phyloP scores from a whole-genome alignment of 2,888 invertebrate species.

The Colostygia pectinataria region DNA sequence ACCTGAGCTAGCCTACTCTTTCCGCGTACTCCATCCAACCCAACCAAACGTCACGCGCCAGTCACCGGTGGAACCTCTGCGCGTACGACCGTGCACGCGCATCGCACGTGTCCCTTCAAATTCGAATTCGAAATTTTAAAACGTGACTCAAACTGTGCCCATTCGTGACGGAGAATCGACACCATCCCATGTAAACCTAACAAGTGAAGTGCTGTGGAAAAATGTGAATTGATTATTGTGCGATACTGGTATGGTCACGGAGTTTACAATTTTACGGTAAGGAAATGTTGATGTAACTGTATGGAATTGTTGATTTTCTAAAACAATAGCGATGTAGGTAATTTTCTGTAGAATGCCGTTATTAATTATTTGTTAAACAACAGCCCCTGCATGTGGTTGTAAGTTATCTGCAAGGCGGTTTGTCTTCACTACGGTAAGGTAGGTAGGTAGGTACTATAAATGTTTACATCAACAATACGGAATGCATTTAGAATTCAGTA shows the following conservation, averaged over 20 bases:
- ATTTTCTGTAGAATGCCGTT: constrained; percentile 11
- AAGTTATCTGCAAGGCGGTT: constrained; percentile 8
- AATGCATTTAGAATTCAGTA: constrained; percentile 18
- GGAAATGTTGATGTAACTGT: constrained; percentile 50
- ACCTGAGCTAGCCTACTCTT: constrained; percentile 46
- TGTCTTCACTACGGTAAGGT: constrained; percentile 8
- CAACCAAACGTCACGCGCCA: constrained; percentile 52
- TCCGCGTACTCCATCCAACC: constrained; percentile 30
- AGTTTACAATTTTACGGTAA: constrained; percentile 68
- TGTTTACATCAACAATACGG: constrained; percentile 24
- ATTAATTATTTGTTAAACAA: constrained; percentile 12
- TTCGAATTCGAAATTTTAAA: constrained; percentile 52
- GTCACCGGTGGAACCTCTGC: constrained; percentile 59
- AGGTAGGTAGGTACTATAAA: no score
- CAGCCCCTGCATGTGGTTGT: constrained; percentile 1
- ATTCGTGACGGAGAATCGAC: constrained; percentile 50
- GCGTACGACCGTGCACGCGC: constrained; percentile 54
- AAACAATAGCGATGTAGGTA: constrained; percentile 23
- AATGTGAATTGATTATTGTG: constrained; percentile 57
- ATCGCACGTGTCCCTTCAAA: constrained; percentile 40
- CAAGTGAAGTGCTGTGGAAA: constrained; percentile 59
- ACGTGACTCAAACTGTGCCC: constrained; percentile 57
- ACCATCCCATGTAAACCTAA: constrained; percentile 41
- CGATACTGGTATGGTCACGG: constrained; percentile 50
- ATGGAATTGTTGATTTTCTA: constrained; percentile 30